These are phyloP conservation scores for Heptranchias perlo DNA, from an alignment of 2,113 vertebrate species.

Conservation along the genomic window DNA sequence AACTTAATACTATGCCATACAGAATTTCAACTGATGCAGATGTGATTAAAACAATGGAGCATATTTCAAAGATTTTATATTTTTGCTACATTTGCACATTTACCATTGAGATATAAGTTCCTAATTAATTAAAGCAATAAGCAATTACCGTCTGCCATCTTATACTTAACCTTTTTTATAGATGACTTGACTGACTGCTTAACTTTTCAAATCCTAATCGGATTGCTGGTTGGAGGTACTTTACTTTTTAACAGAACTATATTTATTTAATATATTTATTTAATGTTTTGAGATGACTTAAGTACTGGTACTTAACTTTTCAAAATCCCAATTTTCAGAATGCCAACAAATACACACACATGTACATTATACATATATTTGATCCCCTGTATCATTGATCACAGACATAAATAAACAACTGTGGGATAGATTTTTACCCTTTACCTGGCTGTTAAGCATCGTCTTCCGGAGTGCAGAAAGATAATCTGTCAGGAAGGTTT, in stretches of 20 bases:
- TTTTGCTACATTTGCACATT: constrained; percentile 6
- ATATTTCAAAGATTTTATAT: neutral
- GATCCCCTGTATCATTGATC: neutral
- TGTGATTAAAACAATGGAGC: neutral
- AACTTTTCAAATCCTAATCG: neutral
- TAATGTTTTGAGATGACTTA: neutral
- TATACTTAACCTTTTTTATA: neutral
- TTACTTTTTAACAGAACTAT: neutral
- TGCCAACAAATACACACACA: neutral
- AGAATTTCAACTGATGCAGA: neutral
- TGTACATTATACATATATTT: neutral
- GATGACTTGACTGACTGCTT: neutral
- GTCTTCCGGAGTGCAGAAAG: neutral
- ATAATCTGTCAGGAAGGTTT: neutral
- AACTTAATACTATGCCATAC: no score
- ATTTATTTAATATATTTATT: neutral
- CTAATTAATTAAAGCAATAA: constrained; percentile 20
- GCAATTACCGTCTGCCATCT: neutral
- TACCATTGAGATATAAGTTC: neutral
- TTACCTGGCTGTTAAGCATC: no score
- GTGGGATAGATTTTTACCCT: neutral
- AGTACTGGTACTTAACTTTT: neutral
- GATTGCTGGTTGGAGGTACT: neutral
- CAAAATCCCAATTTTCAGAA: neutral
- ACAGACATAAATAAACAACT: neutral